phyloP scores from a whole-genome alignment of 2,113 vertebrate species.

The Typhlomys cinereus region DNA sequence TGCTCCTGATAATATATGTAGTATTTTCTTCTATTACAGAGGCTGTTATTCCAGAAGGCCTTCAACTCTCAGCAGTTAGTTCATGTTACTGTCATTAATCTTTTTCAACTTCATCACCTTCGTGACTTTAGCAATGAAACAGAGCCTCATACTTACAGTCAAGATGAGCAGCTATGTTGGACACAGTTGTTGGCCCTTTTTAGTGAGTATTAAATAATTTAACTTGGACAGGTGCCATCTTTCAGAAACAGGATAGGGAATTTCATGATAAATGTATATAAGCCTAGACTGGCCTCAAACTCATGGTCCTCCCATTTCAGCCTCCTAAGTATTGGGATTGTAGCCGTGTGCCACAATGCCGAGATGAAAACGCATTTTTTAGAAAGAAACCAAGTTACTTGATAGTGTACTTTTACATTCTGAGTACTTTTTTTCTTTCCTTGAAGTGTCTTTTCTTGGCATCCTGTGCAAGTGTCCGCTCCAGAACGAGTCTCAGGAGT shows the following conservation, averaged over 20 bases:
- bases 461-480: constrained; percentile 95
- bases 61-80: constrained; percentile 99
- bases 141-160: constrained; percentile 90
- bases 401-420: neutral
- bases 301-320: neutral
- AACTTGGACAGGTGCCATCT: neutral
- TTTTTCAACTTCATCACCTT: constrained; percentile 98
- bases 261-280: neutral
- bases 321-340: neutral
- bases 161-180: constrained; percentile 94
- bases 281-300: neutral
- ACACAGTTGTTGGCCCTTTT: constrained; percentile 96
- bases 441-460: constrained; percentile 96
- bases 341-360: neutral
- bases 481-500: constrained; percentile 91
- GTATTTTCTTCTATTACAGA: constrained; percentile 84
- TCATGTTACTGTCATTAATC: constrained; percentile 98
- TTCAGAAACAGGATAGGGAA: neutral
- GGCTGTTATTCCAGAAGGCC: constrained; percentile 95
- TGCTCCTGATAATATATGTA: neutral
- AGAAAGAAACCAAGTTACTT: constrained; percentile 21
- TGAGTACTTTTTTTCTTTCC: neutral
- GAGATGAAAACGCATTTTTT: neutral
- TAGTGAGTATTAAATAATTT: constrained; percentile 86
- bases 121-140: constrained; percentile 92